These are phyloP conservation scores for Cryptoblepharus egeriae DNA, from an alignment of 2,797 vertebrate genomes.

Conservation along the genomic window DNA sequence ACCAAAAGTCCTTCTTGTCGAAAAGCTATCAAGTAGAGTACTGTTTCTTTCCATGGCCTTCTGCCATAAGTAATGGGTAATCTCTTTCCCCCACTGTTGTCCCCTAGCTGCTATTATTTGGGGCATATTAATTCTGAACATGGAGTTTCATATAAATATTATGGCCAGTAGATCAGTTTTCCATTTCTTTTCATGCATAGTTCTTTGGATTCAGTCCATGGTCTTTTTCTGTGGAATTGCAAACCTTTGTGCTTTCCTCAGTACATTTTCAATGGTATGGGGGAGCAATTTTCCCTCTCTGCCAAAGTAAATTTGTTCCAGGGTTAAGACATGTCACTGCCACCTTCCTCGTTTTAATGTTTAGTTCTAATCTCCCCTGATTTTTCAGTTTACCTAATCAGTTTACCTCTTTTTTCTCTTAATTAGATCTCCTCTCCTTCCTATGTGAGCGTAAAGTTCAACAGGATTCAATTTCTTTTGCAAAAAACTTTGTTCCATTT, in stretches of 20 bases:
- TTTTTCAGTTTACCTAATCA: background rate
- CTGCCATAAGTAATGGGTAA: too few relatives aligned
- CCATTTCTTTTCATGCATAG: background rate
- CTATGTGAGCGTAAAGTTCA: background rate
- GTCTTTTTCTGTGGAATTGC: background rate
- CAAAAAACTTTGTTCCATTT: slow-evolving; percentile 5
- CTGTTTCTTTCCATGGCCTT: too few relatives aligned
- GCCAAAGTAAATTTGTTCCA: background rate
- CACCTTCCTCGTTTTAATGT: background rate
- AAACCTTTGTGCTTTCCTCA: too few relatives aligned
- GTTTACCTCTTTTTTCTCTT: background rate
- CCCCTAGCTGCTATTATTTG: too few relatives aligned
- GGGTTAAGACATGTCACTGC: too few relatives aligned
- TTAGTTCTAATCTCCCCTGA: background rate
- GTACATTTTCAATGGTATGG: too few relatives aligned
- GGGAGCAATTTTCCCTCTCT: background rate
- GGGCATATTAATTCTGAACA: too few relatives aligned
- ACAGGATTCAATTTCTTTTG: background rate
- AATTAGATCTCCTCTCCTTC: background rate
- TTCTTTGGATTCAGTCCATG: background rate
- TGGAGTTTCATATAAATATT: too few relatives aligned
- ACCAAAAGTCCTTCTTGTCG: too few relatives aligned
- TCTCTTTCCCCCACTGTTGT: too few relatives aligned
- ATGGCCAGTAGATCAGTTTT: too few relatives aligned
- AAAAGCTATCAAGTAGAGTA: too few relatives aligned